A percentile compares a stretch with the other conserved stretches of the same genome.
phyloP scores from a whole-genome alignment of 2,797 vertebrate species.

The Meriones psammophilus region DNA sequence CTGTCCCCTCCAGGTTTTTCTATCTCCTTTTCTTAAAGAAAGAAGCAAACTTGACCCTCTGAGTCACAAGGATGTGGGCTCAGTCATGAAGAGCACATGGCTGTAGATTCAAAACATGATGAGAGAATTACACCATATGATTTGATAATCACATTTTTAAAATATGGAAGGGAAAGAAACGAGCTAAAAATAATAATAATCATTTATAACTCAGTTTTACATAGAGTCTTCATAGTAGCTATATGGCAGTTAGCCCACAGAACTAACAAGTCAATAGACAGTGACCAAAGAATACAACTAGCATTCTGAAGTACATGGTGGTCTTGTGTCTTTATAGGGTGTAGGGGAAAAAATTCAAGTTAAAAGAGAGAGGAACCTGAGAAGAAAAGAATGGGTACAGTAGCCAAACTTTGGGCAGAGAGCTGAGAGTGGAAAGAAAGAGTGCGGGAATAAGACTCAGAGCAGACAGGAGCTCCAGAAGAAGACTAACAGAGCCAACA shows the following conservation, averaged over 20 bases:
- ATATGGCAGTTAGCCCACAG: background rate
- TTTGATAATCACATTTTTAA: constrained; percentile 15
- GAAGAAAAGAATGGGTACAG: background rate
- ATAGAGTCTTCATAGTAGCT: background rate
- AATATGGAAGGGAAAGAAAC: background rate
- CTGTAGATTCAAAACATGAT: constrained; percentile 12
- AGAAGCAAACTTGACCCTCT: constrained; percentile 45
- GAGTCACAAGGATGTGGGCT: background rate
- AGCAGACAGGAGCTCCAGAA: too few relatives aligned
- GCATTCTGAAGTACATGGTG: background rate
- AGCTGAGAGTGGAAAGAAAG: too few relatives aligned
- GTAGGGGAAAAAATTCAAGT: background rate
- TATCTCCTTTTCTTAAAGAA: constrained; percentile 14
- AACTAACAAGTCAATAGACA: background rate
- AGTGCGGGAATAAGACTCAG: too few relatives aligned
- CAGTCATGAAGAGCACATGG: constrained; percentile 31
- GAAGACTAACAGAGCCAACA: too few relatives aligned
- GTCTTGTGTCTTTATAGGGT: background rate
- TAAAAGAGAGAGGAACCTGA: background rate
- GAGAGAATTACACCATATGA: background rate
- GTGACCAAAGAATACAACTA: background rate
- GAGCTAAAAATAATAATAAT: background rate
- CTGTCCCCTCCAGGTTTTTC: too few relatives aligned
- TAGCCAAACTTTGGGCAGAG: background rate
- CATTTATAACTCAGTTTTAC: constrained; percentile 37